Percentiles rank a stretch among this genome's conserved stretches.
Evolutionary conservation across 2,888 invertebrate genomes (phyloP).

Genomic region (Lottia scabra): DNA sequence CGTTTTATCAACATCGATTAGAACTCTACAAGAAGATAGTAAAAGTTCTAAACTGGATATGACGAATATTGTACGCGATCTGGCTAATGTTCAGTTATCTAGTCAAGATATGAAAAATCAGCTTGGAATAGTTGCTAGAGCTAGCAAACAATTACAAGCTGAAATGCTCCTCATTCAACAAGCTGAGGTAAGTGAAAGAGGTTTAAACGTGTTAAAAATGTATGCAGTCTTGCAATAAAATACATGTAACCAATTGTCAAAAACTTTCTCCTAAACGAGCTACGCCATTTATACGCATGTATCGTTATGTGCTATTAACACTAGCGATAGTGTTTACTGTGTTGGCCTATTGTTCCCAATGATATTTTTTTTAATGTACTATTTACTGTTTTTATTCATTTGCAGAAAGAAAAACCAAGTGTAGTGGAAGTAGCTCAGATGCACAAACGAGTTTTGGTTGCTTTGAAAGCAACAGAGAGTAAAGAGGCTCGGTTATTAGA

Average conservation of each 20-base stretch:
- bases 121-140: slow-evolving; percentile 19
- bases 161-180: slow-evolving; percentile 15
- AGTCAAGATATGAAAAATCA: slow-evolving; percentile 24
- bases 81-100: slow-evolving; percentile 22
- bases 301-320: too few species aligned
- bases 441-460: slow-evolving; percentile 27
- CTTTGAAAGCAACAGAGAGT: slow-evolving; percentile 22
- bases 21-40: slow-evolving; percentile 16
- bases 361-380: too few species aligned
- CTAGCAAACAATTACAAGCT: slow-evolving; percentile 22
- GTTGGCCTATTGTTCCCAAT: too few species aligned
- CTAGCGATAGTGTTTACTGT: too few species aligned
- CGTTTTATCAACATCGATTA: slow-evolving; percentile 18
- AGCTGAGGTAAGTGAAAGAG: slow-evolving; percentile 14
- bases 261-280: too few species aligned
- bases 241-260: too few species aligned
- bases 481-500: slow-evolving; percentile 20
- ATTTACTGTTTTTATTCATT: neutral
- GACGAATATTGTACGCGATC: slow-evolving; percentile 22
- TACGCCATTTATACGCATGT: too few species aligned
- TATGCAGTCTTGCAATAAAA: too few species aligned
- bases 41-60: slow-evolving; percentile 17
- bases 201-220: too few species aligned
- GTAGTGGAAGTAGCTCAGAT: slow-evolving; percentile 27
- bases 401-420: slow-evolving; percentile 13